phyloP scores from a whole-genome alignment of 30 jellyfish, hydroid and myxozoan genomes.

The Turritopsis dohrnii region DNA sequence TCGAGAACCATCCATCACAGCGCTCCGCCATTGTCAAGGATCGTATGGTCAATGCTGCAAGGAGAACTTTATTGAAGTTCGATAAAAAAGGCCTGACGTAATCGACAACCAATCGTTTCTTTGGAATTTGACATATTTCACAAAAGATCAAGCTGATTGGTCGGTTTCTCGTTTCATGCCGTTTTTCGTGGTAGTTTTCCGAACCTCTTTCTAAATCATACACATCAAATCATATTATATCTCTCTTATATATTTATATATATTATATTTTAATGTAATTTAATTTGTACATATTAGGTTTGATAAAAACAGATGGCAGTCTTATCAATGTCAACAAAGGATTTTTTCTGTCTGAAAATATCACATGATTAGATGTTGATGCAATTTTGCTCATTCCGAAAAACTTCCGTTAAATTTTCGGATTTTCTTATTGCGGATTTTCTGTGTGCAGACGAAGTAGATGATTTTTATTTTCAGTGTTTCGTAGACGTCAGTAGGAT shows the following conservation, averaged over 20 bases:
- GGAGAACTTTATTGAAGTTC: not conserved
- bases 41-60: conserved; percentile 17
- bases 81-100: not conserved
- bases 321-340: no score
- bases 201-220: not conserved
- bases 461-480: no score
- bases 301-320: not conserved
- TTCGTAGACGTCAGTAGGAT: no score
- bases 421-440: no score
- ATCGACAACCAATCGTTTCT: not conserved
- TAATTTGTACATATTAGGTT: not conserved
- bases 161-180: not conserved
- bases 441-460: no score
- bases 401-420: no score
- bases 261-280: no score
- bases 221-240: not conserved
- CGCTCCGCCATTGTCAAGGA: not conserved
- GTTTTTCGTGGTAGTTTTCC: not conserved
- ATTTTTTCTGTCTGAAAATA: no score
- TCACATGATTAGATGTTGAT: no score
- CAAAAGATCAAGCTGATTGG: not conserved
- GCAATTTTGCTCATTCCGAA: no score
- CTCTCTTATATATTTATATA: not conserved
- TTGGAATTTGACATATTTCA: not conserved
- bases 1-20: conserved; percentile 23